Percentiles rank a stretch among this genome's conserved stretches.
Evolutionary conservation across 2,888 invertebrate species (phyloP).

Genomic region (Vesta saturnalis): DNA sequence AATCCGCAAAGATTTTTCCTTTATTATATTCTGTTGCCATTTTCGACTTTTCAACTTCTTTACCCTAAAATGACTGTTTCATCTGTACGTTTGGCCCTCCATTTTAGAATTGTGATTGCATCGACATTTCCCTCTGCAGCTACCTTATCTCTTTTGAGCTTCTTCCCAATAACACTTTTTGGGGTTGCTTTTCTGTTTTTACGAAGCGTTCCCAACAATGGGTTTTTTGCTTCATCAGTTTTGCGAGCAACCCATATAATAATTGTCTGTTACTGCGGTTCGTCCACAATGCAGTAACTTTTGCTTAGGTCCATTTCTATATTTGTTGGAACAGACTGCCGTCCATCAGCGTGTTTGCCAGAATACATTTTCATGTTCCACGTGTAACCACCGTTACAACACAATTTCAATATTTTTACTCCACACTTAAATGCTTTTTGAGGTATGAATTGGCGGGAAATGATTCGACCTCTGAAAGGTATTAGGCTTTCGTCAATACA

Average conservation of each 20-base stretch:
- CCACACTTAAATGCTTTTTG: neutral
- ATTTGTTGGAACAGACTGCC: slow-evolving; percentile 19
- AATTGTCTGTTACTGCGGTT: slow-evolving; percentile 38
- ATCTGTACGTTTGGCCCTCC: neutral
- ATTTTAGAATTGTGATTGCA: neutral
- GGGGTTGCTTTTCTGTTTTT: neutral
- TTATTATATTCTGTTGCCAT: neutral
- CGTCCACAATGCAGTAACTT: slow-evolving; percentile 29
- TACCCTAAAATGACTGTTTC: neutral
- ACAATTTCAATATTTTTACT: neutral
- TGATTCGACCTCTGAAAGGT: neutral
- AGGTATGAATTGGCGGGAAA: neutral
- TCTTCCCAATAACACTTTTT: neutral
- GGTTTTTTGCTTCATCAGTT: neutral
- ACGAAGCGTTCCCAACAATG: neutral
- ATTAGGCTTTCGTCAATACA: slow-evolving; percentile 10
- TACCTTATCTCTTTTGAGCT: neutral
- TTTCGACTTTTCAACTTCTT: neutral
- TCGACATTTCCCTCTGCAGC: neutral
- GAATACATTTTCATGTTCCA: slow-evolving; percentile 7
- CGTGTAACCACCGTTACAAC: neutral
- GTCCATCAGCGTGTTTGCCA: neutral
- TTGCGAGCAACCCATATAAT: slow-evolving; percentile 20
- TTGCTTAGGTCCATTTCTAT: slow-evolving; percentile 31
- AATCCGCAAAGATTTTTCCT: neutral